Base-by-base conservation (phyloP, 2,113 vertebrate genomes). In the Petroica traversi region DNA sequence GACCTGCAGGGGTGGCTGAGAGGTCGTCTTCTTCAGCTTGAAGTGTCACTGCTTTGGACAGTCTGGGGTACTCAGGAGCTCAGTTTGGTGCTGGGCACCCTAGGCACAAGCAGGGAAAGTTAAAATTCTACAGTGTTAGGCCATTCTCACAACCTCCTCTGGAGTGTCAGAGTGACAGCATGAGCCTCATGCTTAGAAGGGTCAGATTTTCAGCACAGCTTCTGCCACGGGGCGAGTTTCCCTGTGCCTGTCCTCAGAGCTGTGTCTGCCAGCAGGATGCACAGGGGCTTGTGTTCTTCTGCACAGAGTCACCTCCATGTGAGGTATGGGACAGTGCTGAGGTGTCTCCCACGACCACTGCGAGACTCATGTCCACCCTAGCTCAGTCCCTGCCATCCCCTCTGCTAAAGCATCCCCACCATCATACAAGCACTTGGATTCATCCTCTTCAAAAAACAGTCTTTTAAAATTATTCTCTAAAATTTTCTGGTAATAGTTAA, bases 401-500 rank as follows among this genome's bases (percentile, higher is more conserved):
- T 62, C 58, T 17, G 4, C 82, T 89, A 29, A 61, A 85, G 34
- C 40, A 43, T 40, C 66, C 54, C 85, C 57, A 92, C 43, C 85
- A 69, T 96, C 95, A 93, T 92, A 90, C 89, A 82, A 91, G 68
- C 71, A 83, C 95, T 91, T 96, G 92, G 52, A 92, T 97, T 94
- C 72, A 82, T 96, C 68, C 62, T 77, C 4, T 84, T 73, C 34
- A 10, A 64, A 38, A 52, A 59, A n/a, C 33, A 24, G 11, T 46
- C 54, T 81, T 91, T 83, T 40, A 88, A 95, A 97, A 92, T 59
- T n/a, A 81, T 84, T 92, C 83, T 97, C 95, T 81, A 85, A 83
- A 59, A 36, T 88, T 93, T 94, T 91, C 93, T 98, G 95, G 97
- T 97, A 94, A 97, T 43, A 77, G 85, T 94, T 93, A 74, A 97